phyloP scores from a whole-genome alignment of 2,113 vertebrate species.

The Psophia crepitans region DNA sequence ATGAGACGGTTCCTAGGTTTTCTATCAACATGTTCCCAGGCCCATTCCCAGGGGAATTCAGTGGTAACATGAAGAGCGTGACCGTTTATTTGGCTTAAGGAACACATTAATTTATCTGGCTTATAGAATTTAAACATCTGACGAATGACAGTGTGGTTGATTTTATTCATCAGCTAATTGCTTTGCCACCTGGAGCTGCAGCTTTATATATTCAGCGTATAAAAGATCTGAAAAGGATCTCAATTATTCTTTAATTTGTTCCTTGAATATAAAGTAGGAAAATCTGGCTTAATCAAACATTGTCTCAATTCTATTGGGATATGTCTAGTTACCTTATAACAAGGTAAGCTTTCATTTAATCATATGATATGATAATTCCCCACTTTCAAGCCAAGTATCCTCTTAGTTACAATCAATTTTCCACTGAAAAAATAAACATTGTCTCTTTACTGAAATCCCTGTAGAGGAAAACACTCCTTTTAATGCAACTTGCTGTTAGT shows the following conservation, averaged over 20 bases:
- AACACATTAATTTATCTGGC: constrained; percentile 87
- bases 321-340: constrained; percentile 96
- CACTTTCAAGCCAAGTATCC: constrained; percentile 86
- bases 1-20: constrained; percentile 61
- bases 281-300: constrained; percentile 95
- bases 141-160: constrained; percentile 85
- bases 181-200: constrained; percentile 90
- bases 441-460: constrained; percentile 78
- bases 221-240: constrained; percentile 89
- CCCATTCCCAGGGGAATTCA: constrained; percentile 72
- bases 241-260: constrained; percentile 91
- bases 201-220: constrained; percentile 92
- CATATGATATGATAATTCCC: constrained; percentile 85
- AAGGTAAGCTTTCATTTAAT: constrained; percentile 95
- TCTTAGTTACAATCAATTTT: constrained; percentile 94
- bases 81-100: constrained; percentile 91
- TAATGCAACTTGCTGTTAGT: constrained; percentile 71
- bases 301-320: constrained; percentile 89
- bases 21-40: constrained; percentile 59
- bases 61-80: constrained; percentile 81
- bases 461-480: constrained; percentile 74
- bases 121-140: constrained; percentile 94
- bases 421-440: constrained; percentile 83
- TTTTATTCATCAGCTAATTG: constrained; percentile 99
- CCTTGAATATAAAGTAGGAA: constrained; percentile 97